Evolutionary conservation across 1,140 invertebrate species (phyloP).

Genomic region (Samia ricini): DNA sequence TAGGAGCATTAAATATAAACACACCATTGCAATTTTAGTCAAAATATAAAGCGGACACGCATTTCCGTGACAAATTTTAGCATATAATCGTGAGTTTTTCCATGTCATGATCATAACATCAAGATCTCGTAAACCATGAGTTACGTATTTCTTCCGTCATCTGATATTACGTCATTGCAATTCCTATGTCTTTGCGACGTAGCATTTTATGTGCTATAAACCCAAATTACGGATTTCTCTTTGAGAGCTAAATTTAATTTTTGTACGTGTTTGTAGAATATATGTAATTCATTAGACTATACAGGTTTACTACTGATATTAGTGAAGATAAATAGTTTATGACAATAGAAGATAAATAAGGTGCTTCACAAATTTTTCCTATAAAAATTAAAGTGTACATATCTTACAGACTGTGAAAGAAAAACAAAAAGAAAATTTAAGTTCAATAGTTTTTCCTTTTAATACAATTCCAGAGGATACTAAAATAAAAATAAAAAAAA

Average conservation of each 20-base stretch:
- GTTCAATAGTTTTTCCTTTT: too few species aligned
- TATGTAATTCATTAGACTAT: neutral
- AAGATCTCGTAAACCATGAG: constrained; percentile 20
- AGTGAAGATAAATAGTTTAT: too few species aligned
- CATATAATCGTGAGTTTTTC: constrained; percentile 29
- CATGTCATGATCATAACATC: constrained; percentile 27
- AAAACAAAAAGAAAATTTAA: too few species aligned
- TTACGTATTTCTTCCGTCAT: constrained; percentile 33
- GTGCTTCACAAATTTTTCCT: too few species aligned
- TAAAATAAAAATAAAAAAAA: too few species aligned
- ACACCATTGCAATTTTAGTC: neutral
- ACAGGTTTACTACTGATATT: too few species aligned
- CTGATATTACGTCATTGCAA: constrained; percentile 17
- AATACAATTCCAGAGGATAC: too few species aligned
- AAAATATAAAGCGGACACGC: neutral
- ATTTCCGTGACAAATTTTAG: constrained; percentile 13
- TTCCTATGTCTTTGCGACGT: constrained; percentile 7
- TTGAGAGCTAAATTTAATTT: neutral
- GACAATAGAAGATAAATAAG: too few species aligned
- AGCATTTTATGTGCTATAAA: constrained; percentile 5
- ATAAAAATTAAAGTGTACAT: too few species aligned
- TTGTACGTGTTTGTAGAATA: neutral
- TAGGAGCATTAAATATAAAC: neutral
- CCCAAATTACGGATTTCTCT: neutral
- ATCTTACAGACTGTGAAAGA: too few species aligned